These are phyloP conservation scores for Eriocheir sinensis DNA, from an alignment of 1,140 invertebrate genomes.

Conservation along the genomic window DNA sequence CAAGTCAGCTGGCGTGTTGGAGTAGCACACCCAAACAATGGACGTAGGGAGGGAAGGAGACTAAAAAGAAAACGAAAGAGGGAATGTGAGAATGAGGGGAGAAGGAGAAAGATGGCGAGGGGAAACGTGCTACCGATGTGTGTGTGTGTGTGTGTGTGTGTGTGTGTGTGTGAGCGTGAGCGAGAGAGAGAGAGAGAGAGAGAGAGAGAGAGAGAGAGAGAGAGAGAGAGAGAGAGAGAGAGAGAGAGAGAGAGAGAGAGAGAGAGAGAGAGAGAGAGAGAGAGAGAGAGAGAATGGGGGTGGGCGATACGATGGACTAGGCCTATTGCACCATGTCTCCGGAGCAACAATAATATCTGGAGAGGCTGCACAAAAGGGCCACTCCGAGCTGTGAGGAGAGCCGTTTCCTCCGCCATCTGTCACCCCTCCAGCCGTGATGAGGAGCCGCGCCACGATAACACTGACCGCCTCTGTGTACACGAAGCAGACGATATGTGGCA, in stretches of 20 bases:
- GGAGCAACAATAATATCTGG: neutral
- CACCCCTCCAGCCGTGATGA: neutral
- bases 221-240: neutral
- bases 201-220: neutral
- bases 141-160: too few relatives aligned
- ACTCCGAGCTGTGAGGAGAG: neutral
- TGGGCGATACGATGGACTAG: too few relatives aligned
- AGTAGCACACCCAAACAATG: constrained; percentile 28
- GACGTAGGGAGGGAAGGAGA: neutral
- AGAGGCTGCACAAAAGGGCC: neutral
- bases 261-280: neutral
- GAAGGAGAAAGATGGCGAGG: constrained; percentile 18
- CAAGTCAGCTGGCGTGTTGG: neutral
- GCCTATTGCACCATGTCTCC: neutral
- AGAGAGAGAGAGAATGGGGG: neutral
- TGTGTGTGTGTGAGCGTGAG: too few relatives aligned
- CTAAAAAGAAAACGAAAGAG: neutral
- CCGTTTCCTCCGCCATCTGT: neutral
- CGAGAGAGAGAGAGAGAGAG: neutral
- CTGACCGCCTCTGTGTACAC: too few relatives aligned
- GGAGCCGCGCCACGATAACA: neutral
- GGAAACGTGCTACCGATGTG: neutral
- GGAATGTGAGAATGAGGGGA: constrained; percentile 33
- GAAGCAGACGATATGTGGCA: too few relatives aligned
- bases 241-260: neutral